Conservation (phyloP, 1,140 invertebrate species). For the Lordiphosa clarofinis region DNA sequence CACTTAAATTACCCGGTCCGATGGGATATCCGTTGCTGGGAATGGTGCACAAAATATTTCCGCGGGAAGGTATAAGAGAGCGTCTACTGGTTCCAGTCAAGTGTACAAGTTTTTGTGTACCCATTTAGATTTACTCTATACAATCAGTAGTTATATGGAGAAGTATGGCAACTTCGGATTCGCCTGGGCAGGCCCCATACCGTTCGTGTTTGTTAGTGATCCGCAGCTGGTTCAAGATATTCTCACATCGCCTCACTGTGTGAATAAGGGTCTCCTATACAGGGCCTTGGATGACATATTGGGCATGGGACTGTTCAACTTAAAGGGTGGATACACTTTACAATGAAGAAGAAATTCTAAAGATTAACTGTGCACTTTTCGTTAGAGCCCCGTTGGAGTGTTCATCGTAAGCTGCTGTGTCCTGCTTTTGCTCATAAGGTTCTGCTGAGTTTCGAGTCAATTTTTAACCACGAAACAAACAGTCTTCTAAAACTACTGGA, state of each 20-base stretch:
- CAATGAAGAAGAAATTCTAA: background rate
- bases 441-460: conserved; percentile 59
- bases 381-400: conserved; percentile 52
- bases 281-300: conserved; percentile 56
- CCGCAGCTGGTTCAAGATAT: conserved; percentile 65
- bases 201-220: conserved; percentile 58
- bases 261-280: conserved; percentile 70
- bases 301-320: conserved; percentile 61
- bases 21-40: conserved; percentile 66
- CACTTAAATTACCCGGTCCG: conserved; percentile 62
- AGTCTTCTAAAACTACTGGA: conserved; percentile 38
- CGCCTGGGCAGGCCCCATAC: conserved; percentile 67
- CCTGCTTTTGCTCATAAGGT: conserved; percentile 69
- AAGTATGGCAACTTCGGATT: conserved; percentile 51
- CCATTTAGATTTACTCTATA: conserved; percentile 50
- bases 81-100: background rate
- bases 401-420: conserved; percentile 64
- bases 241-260: conserved; percentile 63
- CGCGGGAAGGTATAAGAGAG: conserved; percentile 49
- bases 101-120: conserved; percentile 3
- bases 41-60: conserved; percentile 53
- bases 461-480: conserved; percentile 56
- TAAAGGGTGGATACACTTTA: conserved; percentile 28
- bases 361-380: no score
- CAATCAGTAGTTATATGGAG: conserved; percentile 35